Conservation (phyloP, 37 sponge, comb jelly and placozoan species). For the Cliona cf. orientalis region DNA sequence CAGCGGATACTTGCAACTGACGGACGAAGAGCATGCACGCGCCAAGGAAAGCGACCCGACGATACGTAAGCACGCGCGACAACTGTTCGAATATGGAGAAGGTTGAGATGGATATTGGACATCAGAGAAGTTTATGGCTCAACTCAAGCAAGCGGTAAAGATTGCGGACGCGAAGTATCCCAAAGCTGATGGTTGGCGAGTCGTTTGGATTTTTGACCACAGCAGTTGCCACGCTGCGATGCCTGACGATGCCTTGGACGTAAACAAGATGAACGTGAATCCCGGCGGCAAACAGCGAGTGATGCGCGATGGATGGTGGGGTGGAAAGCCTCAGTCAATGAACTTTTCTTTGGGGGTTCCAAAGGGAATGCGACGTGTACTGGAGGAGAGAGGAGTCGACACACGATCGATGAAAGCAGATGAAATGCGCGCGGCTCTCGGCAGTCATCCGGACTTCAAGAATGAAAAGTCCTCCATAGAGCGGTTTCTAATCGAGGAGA, state of each 20-base stretch:
- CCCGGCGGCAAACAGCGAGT: constrained; percentile 45
- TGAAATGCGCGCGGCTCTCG: constrained; percentile 22
- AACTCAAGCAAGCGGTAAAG: constrained; percentile 34
- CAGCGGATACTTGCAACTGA: constrained; percentile 19
- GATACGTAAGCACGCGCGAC: not conserved
- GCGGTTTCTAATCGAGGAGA: constrained; percentile 24
- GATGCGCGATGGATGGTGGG: constrained; percentile 39
- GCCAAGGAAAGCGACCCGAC: not conserved
- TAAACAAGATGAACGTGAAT: constrained; percentile 25
- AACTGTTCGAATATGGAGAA: constrained; percentile 15
- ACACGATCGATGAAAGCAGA: constrained; percentile 27
- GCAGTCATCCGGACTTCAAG: constrained; percentile 37
- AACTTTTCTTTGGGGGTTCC: constrained; percentile 22
- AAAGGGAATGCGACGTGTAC: not conserved
- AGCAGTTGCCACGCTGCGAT: constrained; percentile 56
- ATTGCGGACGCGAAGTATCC: constrained; percentile 67
- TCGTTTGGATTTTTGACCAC: constrained; percentile 62
- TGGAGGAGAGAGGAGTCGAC: constrained; percentile 22
- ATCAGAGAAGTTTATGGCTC: constrained; percentile 34
- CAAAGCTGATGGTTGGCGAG: constrained; percentile 41
- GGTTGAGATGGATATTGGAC: constrained; percentile 38
- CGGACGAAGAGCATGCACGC: constrained; percentile 1
- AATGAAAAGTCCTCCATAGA: constrained; percentile 31
- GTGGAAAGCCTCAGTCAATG: not conserved
- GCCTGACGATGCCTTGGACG: constrained; percentile 54